Evolutionary conservation across 2,113 vertebrate species (phyloP), one percentile per base, ranked within the genome.

Genomic region (Podilymbus podiceps): DNA sequence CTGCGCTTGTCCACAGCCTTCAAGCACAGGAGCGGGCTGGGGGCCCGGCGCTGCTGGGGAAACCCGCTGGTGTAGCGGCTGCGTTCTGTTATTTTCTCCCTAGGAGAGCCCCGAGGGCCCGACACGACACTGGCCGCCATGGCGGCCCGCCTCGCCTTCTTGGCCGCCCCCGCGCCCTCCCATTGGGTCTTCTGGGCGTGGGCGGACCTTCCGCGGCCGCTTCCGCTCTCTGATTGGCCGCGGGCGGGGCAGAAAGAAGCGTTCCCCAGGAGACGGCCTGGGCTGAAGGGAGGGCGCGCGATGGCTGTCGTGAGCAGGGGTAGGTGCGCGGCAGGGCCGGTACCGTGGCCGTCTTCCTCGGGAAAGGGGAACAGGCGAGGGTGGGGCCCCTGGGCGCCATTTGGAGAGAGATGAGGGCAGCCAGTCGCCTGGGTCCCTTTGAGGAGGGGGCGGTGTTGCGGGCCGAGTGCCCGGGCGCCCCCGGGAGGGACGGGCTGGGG

Each of bases 261-360:
- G 95, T 96, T 95, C 17, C 93, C 96, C 13, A 2, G 96, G 96
- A 83, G 76, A 95, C 96, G 69, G 82, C 30, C 23, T 35, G 30
- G 38, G 42, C 6, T 22, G n/a, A 4, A 44, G 52, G 52, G 42
- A 3, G 22, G 30, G 52, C 13, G 55, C 11, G 63, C 33, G 3
- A 49, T 44, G 66, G 46, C 13, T 9, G 42, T 13, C 42, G 42
- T 42, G 42, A 42, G 11, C 44, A 15, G 44, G 9, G 63, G 75
- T 33, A 18, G 38, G 85, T 77, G 58, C 20, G 23, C 60, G 30
- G 71, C 67, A 15, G 85, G 64, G 40, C 50, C 24, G n/a, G n/a
- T n/a, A n/a, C n/a, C n/a, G n/a, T n/a, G n/a, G n/a, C n/a, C n/a
- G n/a, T n/a, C n/a, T n/a, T n/a, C n/a, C 46, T 67, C 25, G 68